Evolutionary conservation across 2,888 invertebrate species (phyloP).

Genomic region (Parasteatoda lunata): DNA sequence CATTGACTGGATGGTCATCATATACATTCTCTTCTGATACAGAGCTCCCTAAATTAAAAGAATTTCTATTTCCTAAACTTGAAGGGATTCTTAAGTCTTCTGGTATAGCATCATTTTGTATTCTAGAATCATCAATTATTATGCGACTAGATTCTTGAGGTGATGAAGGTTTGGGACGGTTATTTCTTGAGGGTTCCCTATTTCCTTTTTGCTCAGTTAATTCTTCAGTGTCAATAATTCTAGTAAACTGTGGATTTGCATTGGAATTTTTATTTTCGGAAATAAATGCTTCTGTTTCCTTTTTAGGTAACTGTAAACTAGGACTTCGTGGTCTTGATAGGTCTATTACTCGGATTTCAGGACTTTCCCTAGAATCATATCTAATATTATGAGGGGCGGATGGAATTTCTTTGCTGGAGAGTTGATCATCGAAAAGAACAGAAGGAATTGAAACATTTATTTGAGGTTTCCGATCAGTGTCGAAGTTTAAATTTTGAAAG

Average conservation of each 20-base stretch:
- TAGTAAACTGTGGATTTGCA: background rate
- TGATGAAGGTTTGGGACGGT: constrained; percentile 1
- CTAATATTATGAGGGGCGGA: constrained; percentile 20
- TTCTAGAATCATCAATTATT: background rate
- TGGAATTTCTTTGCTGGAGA: constrained; percentile 22
- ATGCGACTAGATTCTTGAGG: constrained; percentile 29
- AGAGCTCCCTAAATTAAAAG: constrained; percentile 3
- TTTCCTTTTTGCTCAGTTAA: background rate
- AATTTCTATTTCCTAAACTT: background rate
- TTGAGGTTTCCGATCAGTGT: constrained; percentile 34
- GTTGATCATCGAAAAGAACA: constrained; percentile 54
- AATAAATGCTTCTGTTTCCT: background rate
- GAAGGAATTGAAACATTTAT: constrained; percentile 37
- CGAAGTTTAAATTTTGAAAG: constrained; percentile 34
- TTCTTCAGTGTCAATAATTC: background rate
- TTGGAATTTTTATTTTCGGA: background rate
- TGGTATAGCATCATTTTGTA: background rate
- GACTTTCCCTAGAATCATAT: constrained; percentile 18
- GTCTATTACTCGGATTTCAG: background rate
- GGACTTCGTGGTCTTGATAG: background rate
- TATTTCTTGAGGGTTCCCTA: background rate
- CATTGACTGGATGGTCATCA: background rate
- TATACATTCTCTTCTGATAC: constrained; percentile 6
- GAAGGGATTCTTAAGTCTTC: constrained; percentile 4
- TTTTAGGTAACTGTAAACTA: background rate